Conservation (phyloP, 2,888 invertebrate genomes). For the Pedicia rivosa region DNA sequence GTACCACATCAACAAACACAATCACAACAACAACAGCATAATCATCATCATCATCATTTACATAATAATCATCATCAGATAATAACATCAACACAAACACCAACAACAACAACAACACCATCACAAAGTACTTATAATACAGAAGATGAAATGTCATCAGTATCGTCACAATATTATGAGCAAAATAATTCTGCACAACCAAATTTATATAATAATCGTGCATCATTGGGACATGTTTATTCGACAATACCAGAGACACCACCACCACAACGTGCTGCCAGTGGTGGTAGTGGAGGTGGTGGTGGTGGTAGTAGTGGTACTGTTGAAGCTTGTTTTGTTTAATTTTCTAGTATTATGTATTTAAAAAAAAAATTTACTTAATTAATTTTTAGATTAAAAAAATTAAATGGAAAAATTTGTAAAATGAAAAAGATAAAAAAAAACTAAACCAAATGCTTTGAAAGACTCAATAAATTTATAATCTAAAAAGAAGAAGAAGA, state of each 20-base stretch:
- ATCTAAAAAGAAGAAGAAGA: too few species aligned
- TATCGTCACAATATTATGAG: slow-evolving; percentile 6
- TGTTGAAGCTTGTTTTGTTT: too few species aligned
- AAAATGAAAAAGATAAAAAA: too few species aligned
- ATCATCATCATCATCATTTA: neutral
- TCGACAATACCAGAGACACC: slow-evolving; percentile 10
- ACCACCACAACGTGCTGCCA: slow-evolving; percentile 4
- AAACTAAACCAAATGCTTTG: too few species aligned
- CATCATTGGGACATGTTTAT: slow-evolving; percentile 8
- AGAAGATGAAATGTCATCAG: slow-evolving; percentile 5
- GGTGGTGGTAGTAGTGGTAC: too few species aligned
- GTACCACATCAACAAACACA: slow-evolving; percentile 5
- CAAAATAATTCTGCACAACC: slow-evolving; percentile 3
- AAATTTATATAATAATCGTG: slow-evolving; percentile 1
- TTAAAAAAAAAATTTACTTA: too few species aligned
- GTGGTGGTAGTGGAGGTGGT: too few species aligned
- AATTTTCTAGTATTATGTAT: too few species aligned
- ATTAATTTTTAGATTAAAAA: too few species aligned
- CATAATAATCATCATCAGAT: neutral
- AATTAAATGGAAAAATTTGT: too few species aligned
- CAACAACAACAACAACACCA: slow-evolving; percentile 3
- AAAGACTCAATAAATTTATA: too few species aligned
- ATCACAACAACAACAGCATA: neutral
- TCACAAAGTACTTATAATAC: slow-evolving; percentile 5
- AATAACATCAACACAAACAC: slow-evolving; percentile 4